A percentile compares a stretch with the other conserved stretches of the same genome.
phyloP scores from a whole-genome alignment of 2,797 vertebrate genomes.

The Otus scops region DNA sequence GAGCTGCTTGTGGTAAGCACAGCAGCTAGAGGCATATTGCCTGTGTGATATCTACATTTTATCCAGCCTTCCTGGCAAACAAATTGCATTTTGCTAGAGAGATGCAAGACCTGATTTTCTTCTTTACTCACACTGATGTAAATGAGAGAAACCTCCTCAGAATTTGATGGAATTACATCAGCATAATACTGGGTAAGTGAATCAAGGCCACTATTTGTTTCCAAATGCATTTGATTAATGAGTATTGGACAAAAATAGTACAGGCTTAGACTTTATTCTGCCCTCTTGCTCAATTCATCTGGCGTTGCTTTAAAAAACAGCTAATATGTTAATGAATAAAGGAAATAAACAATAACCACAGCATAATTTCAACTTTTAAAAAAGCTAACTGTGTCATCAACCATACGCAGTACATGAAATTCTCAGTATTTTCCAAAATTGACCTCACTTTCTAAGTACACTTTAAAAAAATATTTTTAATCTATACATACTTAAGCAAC shows the following conservation, averaged over 20 bases:
- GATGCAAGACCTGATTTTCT: neutral
- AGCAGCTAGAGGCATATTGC: slow-evolving; percentile 43
- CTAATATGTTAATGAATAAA: neutral
- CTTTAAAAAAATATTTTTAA: neutral
- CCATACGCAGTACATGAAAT: neutral
- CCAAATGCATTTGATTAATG: slow-evolving; percentile 35
- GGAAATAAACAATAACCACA: neutral
- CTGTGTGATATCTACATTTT: slow-evolving; percentile 43
- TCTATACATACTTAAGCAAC: neutral
- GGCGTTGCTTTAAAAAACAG: neutral
- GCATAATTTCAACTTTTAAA: neutral
- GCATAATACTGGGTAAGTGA: neutral
- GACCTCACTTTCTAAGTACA: neutral
- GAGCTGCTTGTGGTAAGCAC: slow-evolving; percentile 66
- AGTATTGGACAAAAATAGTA: slow-evolving; percentile 16
- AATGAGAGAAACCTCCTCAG: neutral
- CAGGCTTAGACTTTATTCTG: neutral
- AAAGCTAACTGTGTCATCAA: neutral
- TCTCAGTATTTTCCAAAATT: neutral
- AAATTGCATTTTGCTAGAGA: slow-evolving; percentile 9
- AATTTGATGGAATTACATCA: slow-evolving; percentile 1
- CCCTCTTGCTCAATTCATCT: neutral
- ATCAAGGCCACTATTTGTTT: slow-evolving; percentile 19
- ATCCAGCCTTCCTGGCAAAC: slow-evolving; percentile 21
- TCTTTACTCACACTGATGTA: neutral